A percentile compares a stretch with the other conserved stretches of the same genome.
Evolutionary conservation across 2,888 invertebrate species (phyloP).

Genomic region (Linnaemya vulpina): DNA sequence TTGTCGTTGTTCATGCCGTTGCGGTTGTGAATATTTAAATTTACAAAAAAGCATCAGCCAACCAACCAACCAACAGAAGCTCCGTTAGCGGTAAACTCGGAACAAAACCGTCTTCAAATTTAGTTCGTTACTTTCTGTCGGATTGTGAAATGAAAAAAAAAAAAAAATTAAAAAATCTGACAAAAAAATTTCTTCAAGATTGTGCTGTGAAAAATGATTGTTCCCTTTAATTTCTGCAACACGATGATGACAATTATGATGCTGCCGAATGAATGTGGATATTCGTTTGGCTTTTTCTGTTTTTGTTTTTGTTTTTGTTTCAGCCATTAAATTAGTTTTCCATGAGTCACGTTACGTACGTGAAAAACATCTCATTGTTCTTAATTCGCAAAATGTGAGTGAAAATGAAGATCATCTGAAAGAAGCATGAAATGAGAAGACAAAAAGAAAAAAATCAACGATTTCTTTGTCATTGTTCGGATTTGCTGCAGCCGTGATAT

Average conservation of each 20-base stretch:
- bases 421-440: constrained; percentile 43
- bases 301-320: neutral
- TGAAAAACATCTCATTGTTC: constrained; percentile 24
- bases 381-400: constrained; percentile 1
- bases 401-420: constrained; percentile 46
- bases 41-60: neutral
- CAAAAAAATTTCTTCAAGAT: constrained; percentile 10
- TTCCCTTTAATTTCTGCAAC: constrained; percentile 45
- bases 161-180: constrained; percentile 1
- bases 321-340: constrained; percentile 54
- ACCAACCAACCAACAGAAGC: constrained; percentile 8
- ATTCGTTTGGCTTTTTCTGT: no score
- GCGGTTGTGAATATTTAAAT: constrained; percentile 47
- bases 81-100: constrained; percentile 60
- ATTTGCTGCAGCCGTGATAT: neutral
- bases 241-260: constrained; percentile 33
- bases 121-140: constrained; percentile 6
- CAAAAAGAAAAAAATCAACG: constrained; percentile 9
- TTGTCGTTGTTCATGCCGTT: constrained; percentile 50
- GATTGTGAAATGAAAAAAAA: neutral
- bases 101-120: constrained; percentile 47
- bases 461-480: constrained; percentile 26
- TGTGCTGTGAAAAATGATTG: constrained; percentile 38
- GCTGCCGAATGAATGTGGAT: constrained; percentile 11
- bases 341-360: constrained; percentile 57